These are phyloP conservation scores for Cerastis leucographa DNA, from an alignment of 2,888 invertebrate genomes.

Conservation along the genomic window DNA sequence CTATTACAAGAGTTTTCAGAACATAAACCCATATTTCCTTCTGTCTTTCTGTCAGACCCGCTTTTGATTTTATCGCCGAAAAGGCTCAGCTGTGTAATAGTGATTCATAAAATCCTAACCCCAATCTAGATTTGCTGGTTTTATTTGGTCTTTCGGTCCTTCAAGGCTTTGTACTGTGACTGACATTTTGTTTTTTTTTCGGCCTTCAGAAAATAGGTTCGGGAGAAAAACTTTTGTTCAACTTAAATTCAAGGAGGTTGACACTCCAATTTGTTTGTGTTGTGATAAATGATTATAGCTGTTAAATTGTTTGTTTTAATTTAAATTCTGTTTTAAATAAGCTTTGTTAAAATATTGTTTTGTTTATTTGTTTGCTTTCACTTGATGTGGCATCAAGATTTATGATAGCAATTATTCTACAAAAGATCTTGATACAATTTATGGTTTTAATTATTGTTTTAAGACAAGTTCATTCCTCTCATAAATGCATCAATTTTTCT, in stretches of 20 bases:
- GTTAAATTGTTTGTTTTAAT: slow-evolving; percentile 41
- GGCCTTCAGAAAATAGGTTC: slow-evolving; percentile 39
- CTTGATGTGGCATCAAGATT: slow-evolving; percentile 10
- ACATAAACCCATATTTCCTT: slow-evolving; percentile 61
- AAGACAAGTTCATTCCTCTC: not conserved
- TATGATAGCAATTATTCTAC: slow-evolving; percentile 5
- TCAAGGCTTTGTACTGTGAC: slow-evolving; percentile 36
- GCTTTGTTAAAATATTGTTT: slow-evolving; percentile 12
- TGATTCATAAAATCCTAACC: slow-evolving; percentile 62
- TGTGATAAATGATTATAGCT: slow-evolving; percentile 51
- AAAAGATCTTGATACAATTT: slow-evolving; percentile 6
- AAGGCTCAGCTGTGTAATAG: slow-evolving; percentile 47
- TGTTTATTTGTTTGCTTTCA: slow-evolving; percentile 16
- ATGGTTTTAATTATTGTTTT: not conserved
- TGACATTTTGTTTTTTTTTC: slow-evolving; percentile 54
- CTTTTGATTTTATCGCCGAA: slow-evolving; percentile 61
- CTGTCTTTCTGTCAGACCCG: slow-evolving; percentile 59
- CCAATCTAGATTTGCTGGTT: slow-evolving; percentile 58
- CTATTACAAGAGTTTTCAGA: slow-evolving; percentile 23
- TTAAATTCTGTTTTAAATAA: slow-evolving; percentile 26
- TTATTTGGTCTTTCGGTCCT: slow-evolving; percentile 48
- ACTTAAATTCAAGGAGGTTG: slow-evolving; percentile 55
- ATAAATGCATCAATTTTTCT: not conserved
- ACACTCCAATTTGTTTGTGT: slow-evolving; percentile 47
- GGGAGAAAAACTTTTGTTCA: slow-evolving; percentile 40